These are phyloP conservation scores for Antheraea mylitta DNA, from an alignment of 1,140 invertebrate genomes.

Conservation along the genomic window DNA sequence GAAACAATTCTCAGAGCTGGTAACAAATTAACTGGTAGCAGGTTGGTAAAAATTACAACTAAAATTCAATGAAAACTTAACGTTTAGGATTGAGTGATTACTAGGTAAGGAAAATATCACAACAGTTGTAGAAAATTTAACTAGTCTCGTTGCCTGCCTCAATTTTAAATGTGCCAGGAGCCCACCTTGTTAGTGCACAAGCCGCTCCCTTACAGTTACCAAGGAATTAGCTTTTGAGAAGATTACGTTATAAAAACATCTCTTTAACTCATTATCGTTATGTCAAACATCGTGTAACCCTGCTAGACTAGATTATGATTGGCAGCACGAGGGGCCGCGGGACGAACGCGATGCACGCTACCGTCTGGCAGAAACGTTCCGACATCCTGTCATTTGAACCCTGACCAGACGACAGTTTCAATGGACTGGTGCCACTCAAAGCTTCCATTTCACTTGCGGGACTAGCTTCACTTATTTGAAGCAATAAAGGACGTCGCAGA, in stretches of 20 bases:
- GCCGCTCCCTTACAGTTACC: too few relatives aligned
- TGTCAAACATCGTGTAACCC: background rate
- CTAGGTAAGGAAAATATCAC: too few relatives aligned
- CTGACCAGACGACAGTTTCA: background rate
- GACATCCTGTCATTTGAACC: background rate
- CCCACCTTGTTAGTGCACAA: too few relatives aligned
- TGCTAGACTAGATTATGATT: background rate
- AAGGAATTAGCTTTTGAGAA: too few relatives aligned
- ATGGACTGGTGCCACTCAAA: background rate
- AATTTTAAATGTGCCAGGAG: too few relatives aligned
- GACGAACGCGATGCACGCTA: background rate
- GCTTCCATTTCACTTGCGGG: background rate
- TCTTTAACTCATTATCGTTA: background rate
- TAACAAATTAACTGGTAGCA: too few relatives aligned
- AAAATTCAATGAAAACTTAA: too few relatives aligned
- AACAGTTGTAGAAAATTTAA: too few relatives aligned
- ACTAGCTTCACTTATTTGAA: background rate
- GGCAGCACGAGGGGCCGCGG: background rate
- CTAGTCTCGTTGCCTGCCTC: too few relatives aligned
- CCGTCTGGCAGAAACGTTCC: background rate
- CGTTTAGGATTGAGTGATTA: too few relatives aligned
- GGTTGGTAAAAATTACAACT: too few relatives aligned
- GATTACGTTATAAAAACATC: background rate
- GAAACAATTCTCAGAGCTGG: too few relatives aligned
- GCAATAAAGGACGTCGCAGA: background rate